Conservation (phyloP, 2,113 vertebrate genomes). For the Isurus oxyrinchus region DNA sequence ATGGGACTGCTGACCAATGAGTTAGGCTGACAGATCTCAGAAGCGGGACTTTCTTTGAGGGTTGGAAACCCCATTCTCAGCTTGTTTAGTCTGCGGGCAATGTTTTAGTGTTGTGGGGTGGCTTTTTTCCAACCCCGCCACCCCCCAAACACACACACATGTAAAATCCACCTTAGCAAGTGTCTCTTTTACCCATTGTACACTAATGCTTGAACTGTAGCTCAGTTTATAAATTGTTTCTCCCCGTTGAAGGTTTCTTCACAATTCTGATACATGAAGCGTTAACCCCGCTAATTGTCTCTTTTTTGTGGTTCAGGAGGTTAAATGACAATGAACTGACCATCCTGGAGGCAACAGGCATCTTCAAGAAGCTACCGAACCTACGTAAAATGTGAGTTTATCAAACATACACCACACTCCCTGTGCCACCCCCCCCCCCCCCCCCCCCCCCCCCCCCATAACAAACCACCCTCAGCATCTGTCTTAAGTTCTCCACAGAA, state of each 20-base stretch:
- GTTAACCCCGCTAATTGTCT: neutral
- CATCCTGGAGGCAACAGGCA: constrained; percentile 72
- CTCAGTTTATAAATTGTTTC: neutral
- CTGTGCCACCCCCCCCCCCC: too few species aligned
- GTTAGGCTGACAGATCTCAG: too few species aligned
- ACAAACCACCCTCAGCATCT: neutral
- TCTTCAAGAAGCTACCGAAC: constrained; percentile 88
- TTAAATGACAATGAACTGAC: constrained; percentile 92
- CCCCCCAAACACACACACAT: too few species aligned
- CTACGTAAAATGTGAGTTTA: constrained; percentile 82
- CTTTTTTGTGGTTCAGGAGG: constrained; percentile 56
- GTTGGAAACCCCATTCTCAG: too few species aligned
- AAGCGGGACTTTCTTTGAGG: too few species aligned
- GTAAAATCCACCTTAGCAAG: too few species aligned
- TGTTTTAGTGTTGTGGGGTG: too few species aligned
- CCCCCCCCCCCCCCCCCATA: too few species aligned
- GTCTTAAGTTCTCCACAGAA: neutral
- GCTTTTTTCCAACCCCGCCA: too few species aligned
- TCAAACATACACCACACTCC: neutral
- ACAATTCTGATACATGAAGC: neutral
- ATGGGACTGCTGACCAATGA: too few species aligned
- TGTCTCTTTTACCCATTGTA: neutral
- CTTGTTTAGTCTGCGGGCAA: too few species aligned
- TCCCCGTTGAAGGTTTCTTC: neutral
- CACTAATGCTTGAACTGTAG: neutral